phyloP scores from a whole-genome alignment of 2,113 vertebrate species.

The Siniperca chuatsi region DNA sequence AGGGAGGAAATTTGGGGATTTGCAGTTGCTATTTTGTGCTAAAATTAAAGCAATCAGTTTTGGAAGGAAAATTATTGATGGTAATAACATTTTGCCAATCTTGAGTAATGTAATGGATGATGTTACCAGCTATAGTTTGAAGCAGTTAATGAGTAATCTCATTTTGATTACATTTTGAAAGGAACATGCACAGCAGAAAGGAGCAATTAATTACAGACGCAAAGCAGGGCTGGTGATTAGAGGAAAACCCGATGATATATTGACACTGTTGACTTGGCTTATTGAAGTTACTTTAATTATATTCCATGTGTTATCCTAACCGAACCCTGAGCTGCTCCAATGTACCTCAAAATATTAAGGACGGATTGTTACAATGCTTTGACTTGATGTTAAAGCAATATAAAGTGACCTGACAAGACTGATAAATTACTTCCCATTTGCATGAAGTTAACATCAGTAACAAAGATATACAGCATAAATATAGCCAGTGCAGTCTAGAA shows the following conservation, averaged over 20 bases:
- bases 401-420: background rate
- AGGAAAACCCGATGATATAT: slow-evolving; percentile 2
- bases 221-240: background rate
- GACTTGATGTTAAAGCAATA: background rate
- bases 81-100: background rate
- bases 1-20: background rate
- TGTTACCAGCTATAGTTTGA: background rate
- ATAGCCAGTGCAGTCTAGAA: background rate
- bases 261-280: background rate
- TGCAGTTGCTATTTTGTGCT: background rate
- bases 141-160: background rate
- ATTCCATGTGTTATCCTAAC: background rate
- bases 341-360: background rate
- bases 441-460: background rate
- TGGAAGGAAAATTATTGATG: background rate
- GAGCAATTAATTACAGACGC: background rate
- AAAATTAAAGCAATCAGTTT: background rate
- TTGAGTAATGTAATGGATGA: background rate
- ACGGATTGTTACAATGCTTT: background rate
- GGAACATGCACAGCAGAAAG: background rate
- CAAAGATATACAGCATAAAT: background rate
- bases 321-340: background rate
- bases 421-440: background rate
- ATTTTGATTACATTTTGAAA: background rate
- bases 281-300: background rate